Base-by-base conservation (phyloP, 2,797 vertebrate species). In the Micropoecilia bifurca region DNA sequence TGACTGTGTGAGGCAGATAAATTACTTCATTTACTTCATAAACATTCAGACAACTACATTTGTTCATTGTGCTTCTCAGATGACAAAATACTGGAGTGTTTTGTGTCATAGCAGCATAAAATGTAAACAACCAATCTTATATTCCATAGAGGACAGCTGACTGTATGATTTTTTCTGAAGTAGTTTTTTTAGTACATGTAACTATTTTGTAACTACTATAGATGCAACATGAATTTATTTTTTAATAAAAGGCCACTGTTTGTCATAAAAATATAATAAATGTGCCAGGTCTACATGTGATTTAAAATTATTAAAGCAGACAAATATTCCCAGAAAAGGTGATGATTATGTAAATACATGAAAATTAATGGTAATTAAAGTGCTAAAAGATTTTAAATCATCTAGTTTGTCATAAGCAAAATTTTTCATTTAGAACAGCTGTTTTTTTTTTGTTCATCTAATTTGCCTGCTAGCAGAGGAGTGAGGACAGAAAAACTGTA, bases 401-500 rank as follows among this genome's bases (percentile, higher is more conserved):
- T 5, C 9, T 7, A 4, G 9, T 47, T 69, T 4, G 10, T 5
- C 2, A 5, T 39, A 73, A 47, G 0, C 28, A 39, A 74, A 57
- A 75, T 28, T 4, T 50, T 81, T 36, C 39, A 30, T 33, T 71
- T 55, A 6, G 39, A 66, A 2, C 73, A 1, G 33, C 77, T 33
- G 69, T 28, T 36, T 1, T 47, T 6, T n/a, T 75, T 20, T 48
- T 41, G 39, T 41, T 41, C 41, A 45, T 71, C 20, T 22, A 9
- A 74, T 36, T 45, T 12, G 72, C 46, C 71, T 78, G 73, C 48
- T 55, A 61, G 81, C 61, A 69, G 71, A 46, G 13, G 36, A 53
- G 77, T 1, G 14, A 75, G 46, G 55, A 78, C 25, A 9, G 30
- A 22, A 25, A 28, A 78, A 81, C 88, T 74, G 69, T 14, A 7